Percentiles rank a stretch among this genome's conserved stretches.
These are phyloP conservation scores for Philopotamus ludificatus DNA, from an alignment of 1,140 invertebrate species.

Conservation along the genomic window DNA sequence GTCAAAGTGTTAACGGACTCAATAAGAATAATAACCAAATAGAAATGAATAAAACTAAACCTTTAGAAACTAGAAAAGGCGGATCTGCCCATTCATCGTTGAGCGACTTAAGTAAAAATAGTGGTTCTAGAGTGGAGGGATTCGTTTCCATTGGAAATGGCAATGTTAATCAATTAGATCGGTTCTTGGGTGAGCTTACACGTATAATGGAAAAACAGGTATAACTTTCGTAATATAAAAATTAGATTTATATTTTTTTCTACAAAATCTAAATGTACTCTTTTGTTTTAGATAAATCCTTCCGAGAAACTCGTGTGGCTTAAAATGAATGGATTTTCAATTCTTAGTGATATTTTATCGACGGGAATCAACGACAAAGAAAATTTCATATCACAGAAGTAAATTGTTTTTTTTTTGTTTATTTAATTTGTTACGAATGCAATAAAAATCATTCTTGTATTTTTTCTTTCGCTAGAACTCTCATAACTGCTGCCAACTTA, in stretches of 20 bases:
- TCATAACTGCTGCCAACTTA: slow-evolving; percentile 62
- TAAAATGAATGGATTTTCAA: slow-evolving; percentile 39
- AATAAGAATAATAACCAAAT: not conserved
- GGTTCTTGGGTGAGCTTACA: slow-evolving; percentile 63
- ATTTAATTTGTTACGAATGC: slow-evolving; percentile 29
- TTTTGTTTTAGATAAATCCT: slow-evolving; percentile 35
- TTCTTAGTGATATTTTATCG: slow-evolving; percentile 39
- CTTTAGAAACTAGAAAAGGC: slow-evolving; percentile 33
- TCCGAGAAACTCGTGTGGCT: slow-evolving; percentile 38
- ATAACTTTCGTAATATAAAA: slow-evolving; percentile 30
- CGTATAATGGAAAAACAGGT: slow-evolving; percentile 63
- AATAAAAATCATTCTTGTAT: too few relatives aligned
- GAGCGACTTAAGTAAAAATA: slow-evolving; percentile 45
- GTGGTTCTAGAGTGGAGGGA: slow-evolving; percentile 45
- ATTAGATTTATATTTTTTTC: not conserved
- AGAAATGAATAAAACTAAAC: slow-evolving; percentile 41
- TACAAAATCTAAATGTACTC: not conserved
- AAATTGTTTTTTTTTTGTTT: slow-evolving; percentile 26
- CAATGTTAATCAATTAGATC: slow-evolving; percentile 64
- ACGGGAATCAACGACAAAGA: slow-evolving; percentile 37
- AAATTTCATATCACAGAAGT: slow-evolving; percentile 35
- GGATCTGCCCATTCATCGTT: slow-evolving; percentile 47
- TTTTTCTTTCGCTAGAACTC: slow-evolving; percentile 56
- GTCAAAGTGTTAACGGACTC: not conserved
- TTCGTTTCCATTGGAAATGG: slow-evolving; percentile 49